These are phyloP conservation scores for Chrosomus eos DNA, from an alignment of 2,797 vertebrate species.

Conservation along the genomic window DNA sequence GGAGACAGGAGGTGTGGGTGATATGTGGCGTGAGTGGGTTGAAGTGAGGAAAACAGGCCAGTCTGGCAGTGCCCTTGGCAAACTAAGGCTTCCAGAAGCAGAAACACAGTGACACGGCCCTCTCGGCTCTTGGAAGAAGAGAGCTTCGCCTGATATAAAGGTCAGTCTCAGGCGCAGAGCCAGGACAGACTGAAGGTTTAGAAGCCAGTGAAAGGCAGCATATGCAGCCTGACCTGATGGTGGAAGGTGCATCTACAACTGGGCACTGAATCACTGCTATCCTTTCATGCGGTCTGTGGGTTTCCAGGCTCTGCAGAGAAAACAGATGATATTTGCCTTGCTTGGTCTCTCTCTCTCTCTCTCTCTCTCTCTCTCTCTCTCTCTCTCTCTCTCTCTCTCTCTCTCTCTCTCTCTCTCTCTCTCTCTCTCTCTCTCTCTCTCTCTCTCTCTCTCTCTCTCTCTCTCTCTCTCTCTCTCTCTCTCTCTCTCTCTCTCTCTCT, in stretches of 20 bases:
- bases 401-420: conserved; percentile 9
- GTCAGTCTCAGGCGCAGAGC: conserved; percentile 41
- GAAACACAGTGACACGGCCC: conserved; percentile 27
- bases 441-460: conserved; percentile 11
- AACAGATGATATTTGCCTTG: conserved; percentile 30
- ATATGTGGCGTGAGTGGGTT: not conserved
- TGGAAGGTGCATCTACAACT: conserved; percentile 42
- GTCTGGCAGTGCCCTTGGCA: conserved; percentile 18
- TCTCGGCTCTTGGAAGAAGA: conserved; percentile 23
- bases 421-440: conserved; percentile 9
- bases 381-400: conserved; percentile 10
- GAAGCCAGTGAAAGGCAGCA: conserved; percentile 49
- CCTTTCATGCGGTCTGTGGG: not conserved
- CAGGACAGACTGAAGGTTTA: conserved; percentile 20
- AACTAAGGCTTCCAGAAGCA: conserved; percentile 29
- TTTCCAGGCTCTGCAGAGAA: conserved; percentile 15
- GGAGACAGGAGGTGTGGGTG: not conserved
- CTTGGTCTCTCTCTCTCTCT: conserved; percentile 2
- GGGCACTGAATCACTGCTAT: conserved; percentile 21
- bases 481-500: conserved; percentile 3
- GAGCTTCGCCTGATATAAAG: conserved; percentile 30
- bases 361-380: conserved; percentile 9
- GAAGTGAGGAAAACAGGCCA: conserved; percentile 31
- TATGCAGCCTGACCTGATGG: conserved; percentile 47
- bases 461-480: conserved; percentile 11